Evolutionary conservation across 2,797 vertebrate genomes (phyloP).

Genomic region (Leuciscus waleckii): DNA sequence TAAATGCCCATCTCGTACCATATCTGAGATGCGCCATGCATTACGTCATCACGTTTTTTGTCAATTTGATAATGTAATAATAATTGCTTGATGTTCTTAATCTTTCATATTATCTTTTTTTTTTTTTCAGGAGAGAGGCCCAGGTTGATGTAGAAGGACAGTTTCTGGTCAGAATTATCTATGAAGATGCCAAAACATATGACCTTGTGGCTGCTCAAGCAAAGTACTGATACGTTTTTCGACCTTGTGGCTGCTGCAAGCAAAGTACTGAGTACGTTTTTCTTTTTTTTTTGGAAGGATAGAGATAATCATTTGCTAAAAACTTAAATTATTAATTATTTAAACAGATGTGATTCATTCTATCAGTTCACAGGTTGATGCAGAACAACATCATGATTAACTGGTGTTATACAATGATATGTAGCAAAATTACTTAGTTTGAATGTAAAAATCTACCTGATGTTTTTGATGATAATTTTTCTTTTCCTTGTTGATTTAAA

Average conservation of each 20-base stretch:
- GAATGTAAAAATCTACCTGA: neutral
- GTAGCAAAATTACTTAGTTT: neutral
- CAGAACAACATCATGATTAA: neutral
- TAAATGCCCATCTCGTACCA: no score
- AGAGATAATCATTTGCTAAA: neutral
- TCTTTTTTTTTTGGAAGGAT: neutral
- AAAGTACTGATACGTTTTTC: slow-evolving; percentile 99
- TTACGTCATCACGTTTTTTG: no score
- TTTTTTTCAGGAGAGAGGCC: slow-evolving; percentile 87
- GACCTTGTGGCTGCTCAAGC: slow-evolving; percentile 95
- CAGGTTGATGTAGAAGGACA: slow-evolving; percentile 98
- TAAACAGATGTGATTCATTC: neutral
- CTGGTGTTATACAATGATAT: neutral
- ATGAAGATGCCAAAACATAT: slow-evolving; percentile 97
- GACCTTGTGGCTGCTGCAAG: slow-evolving; percentile 96
- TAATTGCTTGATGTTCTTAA: neutral
- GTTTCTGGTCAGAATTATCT: slow-evolving; percentile 98
- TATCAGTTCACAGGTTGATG: neutral
- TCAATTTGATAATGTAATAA: neutral
- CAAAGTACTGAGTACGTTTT: slow-evolving; percentile 95
- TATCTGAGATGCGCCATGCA: no score
- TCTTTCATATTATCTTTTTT: neutral
- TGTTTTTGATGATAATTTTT: neutral
- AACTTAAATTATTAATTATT: neutral
- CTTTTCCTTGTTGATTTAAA: neutral